Evolutionary conservation across 1,140 invertebrate species (phyloP).

Genomic region (Schlechtendalia chinensis): DNA sequence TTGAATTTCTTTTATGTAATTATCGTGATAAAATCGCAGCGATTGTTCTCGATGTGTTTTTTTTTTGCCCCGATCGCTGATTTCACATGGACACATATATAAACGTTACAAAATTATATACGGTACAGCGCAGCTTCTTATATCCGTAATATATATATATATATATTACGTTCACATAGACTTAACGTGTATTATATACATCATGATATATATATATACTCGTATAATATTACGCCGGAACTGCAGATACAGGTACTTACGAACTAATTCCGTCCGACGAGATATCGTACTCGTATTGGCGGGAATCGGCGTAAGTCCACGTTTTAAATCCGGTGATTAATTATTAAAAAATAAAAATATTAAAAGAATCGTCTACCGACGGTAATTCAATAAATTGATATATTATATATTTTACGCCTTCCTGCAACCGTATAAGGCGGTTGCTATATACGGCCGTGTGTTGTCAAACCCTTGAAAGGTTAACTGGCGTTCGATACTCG

Average conservation of each 20-base stretch:
- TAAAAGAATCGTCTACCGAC: background rate
- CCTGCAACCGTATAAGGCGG: too few relatives aligned
- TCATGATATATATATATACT: too few relatives aligned
- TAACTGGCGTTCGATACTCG: background rate
- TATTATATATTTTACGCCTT: background rate
- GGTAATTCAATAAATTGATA: slow-evolving; percentile 21
- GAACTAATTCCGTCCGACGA: too few relatives aligned
- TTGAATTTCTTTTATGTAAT: slow-evolving; percentile 31
- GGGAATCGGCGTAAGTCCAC: too few relatives aligned
- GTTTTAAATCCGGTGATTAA: too few relatives aligned
- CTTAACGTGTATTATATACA: too few relatives aligned
- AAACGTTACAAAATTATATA: background rate
- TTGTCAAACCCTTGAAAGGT: background rate
- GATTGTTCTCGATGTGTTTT: background rate
- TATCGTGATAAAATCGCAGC: background rate
- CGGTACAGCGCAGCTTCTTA: background rate
- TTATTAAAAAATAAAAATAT: background rate
- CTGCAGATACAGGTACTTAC: too few relatives aligned
- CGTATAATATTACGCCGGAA: too few relatives aligned
- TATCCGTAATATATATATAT: too few relatives aligned
- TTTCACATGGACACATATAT: background rate
- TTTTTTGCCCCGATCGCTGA: background rate
- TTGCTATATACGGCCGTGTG: too few relatives aligned
- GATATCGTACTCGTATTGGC: too few relatives aligned
- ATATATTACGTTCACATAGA: too few relatives aligned